Base-by-base conservation (phyloP, 2,888 invertebrate species). In the Ichneumoninae sp. region DNA sequence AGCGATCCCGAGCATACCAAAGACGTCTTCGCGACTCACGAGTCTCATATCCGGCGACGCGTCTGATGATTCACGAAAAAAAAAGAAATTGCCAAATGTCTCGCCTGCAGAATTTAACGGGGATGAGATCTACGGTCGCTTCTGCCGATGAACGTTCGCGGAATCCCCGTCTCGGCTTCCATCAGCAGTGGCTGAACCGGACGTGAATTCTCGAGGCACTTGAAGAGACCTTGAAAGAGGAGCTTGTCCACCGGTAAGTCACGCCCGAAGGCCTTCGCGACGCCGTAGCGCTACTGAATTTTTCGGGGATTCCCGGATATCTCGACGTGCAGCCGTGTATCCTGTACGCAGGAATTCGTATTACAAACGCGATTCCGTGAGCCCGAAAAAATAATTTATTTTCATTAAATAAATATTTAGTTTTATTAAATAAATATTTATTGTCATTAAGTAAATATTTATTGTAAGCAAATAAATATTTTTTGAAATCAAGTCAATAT, bases 211-310 rank as follows among this genome's bases (percentile, higher is more conserved):
- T 52, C 33, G 70, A 57, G 66, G 70, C 30, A 52, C 60, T 40
- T 75, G 66, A 74, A 57, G 65, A 65, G 77, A 66, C 85, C 81
- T 85, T 79, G 81, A 79, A 54, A 44, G 40, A n/a, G 57, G 50
- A 52, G 57, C 22, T 54, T 81, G 73, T 73, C n/a, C 60, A 71
- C 50, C 19, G 33, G 76, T 76, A 60, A 77, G 71, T 68, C 68
- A 81, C 73, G 69, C 22, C 44, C 19, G 74, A 47, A 81, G 81
- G n/a, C 60, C 76, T 66, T 60, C 68, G 79, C 65, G 44, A 63
- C 47, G 66, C 40, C 74, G 47, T 54, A 73, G 60, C 13, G 69
- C 76, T n/a, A 50, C 19, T 73, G 36, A 13, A 52, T 69, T 63
- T 76, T 81, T 73, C 71, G 80, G 76, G 71, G 36, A 81, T 81